A percentile compares a stretch with the other conserved stretches of the same genome.
Conservation (phyloP, 2,113 vertebrate species). For the Zeus faber region DNA sequence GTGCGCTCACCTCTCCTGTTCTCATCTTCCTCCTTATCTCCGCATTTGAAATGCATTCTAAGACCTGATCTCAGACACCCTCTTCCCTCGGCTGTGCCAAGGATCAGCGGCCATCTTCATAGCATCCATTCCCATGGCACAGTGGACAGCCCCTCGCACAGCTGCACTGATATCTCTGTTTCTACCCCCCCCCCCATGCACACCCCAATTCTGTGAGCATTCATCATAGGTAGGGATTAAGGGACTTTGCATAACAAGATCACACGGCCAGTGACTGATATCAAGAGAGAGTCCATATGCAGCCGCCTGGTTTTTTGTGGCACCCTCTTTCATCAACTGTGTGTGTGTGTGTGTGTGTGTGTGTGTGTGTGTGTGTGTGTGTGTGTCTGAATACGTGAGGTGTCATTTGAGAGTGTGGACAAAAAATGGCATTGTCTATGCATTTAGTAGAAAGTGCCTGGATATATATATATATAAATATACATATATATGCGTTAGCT, state of each 20-base stretch:
- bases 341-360: slow-evolving; percentile 38
- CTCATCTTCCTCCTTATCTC: slow-evolving; percentile 30
- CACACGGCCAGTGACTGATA: slow-evolving; percentile 99
- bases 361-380: slow-evolving; percentile 45
- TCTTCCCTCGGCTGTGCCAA: slow-evolving; percentile 37
- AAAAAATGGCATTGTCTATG: slow-evolving; percentile 54
- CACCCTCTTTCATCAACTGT: slow-evolving; percentile 66
- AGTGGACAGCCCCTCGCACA: slow-evolving; percentile 70
- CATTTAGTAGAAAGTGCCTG: slow-evolving; percentile 32
- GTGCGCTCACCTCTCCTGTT: slow-evolving; percentile 33
- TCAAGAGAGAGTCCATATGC: slow-evolving; percentile 99
- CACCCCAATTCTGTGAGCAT: slow-evolving; percentile 82
- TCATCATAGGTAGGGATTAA: slow-evolving; percentile 99
- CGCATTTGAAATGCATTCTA: slow-evolving; percentile 28
- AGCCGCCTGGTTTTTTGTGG: slow-evolving; percentile 94
- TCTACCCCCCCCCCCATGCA: slow-evolving; percentile 82
- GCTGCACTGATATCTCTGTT: slow-evolving; percentile 90
- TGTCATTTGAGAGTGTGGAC: slow-evolving; percentile 30
- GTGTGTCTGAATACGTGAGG: slow-evolving; percentile 33
- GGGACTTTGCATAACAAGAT: slow-evolving; percentile 99
- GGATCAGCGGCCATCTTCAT: slow-evolving; percentile 45
- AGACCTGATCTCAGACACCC: slow-evolving; percentile 44
- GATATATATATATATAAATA: slow-evolving; percentile 11
- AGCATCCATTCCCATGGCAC: slow-evolving; percentile 53
- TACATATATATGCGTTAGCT: slow-evolving; percentile 39